Percentiles rank a stretch among this genome's conserved stretches.
Conservation (phyloP, 2,113 vertebrate genomes). For the Cottus gobio region DNA sequence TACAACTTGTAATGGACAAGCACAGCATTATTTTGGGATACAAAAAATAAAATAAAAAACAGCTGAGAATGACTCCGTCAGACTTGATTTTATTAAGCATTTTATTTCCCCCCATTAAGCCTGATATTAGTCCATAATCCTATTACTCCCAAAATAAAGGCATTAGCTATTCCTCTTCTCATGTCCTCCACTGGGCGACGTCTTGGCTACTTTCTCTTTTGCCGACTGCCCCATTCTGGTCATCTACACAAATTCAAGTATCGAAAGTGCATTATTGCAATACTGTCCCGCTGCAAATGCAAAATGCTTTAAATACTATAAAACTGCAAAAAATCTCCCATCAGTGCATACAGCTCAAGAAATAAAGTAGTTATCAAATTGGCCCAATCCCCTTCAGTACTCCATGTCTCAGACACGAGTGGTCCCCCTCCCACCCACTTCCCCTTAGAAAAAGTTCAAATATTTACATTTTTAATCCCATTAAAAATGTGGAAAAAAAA, state of each 20-base stretch:
- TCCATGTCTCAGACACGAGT: conserved; percentile 76
- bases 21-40: not conserved
- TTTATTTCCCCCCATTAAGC: conserved; percentile 68
- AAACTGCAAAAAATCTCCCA: conserved; percentile 90
- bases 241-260: conserved; percentile 95
- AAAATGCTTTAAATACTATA: conserved; percentile 98
- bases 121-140: conserved; percentile 65
- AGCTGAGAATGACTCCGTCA: conserved; percentile 43
- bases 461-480: conserved; percentile 86
- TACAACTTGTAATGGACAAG: not conserved
- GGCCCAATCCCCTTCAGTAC: conserved; percentile 40
- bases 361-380: conserved; percentile 70
- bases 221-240: conserved; percentile 79
- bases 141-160: conserved; percentile 67
- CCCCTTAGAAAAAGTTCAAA: conserved; percentile 80
- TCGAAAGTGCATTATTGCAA: conserved; percentile 99
- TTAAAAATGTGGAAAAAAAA: conserved; percentile 83
- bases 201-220: conserved; percentile 77
- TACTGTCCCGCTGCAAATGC: conserved; percentile 99
- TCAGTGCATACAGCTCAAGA: conserved; percentile 82
- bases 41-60: not conserved
- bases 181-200: conserved; percentile 62
- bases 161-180: conserved; percentile 54
- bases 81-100: conserved; percentile 80
- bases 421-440: conserved; percentile 47